These are phyloP conservation scores for Ophiodon elongatus DNA, from an alignment of 2,113 vertebrate species.

Conservation along the genomic window DNA sequence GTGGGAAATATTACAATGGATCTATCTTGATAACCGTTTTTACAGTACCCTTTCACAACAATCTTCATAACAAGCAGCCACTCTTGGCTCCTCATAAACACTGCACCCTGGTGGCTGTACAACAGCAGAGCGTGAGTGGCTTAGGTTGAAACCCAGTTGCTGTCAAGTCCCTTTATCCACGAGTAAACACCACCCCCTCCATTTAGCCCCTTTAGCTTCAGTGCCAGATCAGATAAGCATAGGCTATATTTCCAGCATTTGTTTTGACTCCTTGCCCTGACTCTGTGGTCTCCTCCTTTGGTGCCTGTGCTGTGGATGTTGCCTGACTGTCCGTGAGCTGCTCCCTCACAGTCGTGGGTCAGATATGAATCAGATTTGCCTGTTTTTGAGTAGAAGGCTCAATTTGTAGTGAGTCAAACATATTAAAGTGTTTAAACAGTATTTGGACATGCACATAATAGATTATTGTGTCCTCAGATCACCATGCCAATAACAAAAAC, in stretches of 20 bases:
- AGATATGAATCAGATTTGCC: not conserved
- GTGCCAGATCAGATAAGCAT: constrained; percentile 68
- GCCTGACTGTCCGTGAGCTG: constrained; percentile 25
- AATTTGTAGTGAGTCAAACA: not conserved
- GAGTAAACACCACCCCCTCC: constrained; percentile 34
- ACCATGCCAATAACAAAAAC: not conserved
- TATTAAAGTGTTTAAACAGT: not conserved
- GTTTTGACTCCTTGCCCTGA: constrained; percentile 69
- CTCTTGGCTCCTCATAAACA: constrained; percentile 49
- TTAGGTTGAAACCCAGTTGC: constrained; percentile 16
- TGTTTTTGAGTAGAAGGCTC: not conserved
- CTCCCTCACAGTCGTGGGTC: constrained; percentile 24
- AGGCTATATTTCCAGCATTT: constrained; percentile 61
- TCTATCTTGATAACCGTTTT: constrained; percentile 54
- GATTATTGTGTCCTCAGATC: not conserved
- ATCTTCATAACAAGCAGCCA: constrained; percentile 15
- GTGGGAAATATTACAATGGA: constrained; percentile 58
- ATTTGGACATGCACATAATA: not conserved
- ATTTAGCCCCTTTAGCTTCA: constrained; percentile 39
- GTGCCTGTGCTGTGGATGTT: constrained; percentile 38
- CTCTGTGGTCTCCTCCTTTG: constrained; percentile 47
- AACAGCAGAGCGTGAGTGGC: constrained; percentile 12
- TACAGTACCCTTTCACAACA: constrained; percentile 16
- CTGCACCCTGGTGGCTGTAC: constrained; percentile 63
- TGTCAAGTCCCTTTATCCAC: constrained; percentile 39